These are phyloP conservation scores for Copsychus sechellarum DNA, from an alignment of 2,113 vertebrate genomes.

Conservation along the genomic window DNA sequence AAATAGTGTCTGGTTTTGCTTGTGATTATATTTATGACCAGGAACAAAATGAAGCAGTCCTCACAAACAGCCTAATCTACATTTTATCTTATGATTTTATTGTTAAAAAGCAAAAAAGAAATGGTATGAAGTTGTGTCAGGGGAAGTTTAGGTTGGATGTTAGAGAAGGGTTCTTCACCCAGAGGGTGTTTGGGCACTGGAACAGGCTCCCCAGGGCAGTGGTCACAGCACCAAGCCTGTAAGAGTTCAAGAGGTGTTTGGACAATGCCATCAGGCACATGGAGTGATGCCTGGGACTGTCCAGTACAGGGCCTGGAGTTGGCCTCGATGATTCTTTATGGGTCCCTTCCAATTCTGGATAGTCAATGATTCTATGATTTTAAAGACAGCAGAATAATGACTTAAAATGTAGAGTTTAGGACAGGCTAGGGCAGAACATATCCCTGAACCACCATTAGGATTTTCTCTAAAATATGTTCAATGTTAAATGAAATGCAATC, in stretches of 20 bases:
- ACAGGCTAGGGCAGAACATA: background rate
- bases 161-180: background rate
- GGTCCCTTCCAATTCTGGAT: background rate
- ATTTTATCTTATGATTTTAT: background rate
- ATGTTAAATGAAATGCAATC: background rate
- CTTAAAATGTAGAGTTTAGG: background rate
- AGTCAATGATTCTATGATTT: background rate
- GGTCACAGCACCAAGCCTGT: background rate
- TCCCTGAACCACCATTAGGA: background rate
- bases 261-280: background rate
- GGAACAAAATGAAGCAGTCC: background rate
- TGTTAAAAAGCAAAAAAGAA: background rate
- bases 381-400: background rate
- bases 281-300: too few species aligned
- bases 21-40: background rate
- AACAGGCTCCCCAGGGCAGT: background rate
- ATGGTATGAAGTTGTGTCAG: background rate
- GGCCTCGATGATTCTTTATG: background rate
- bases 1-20: background rate
- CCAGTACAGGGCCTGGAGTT: background rate
- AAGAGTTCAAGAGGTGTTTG: background rate
- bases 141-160: background rate
- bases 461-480: background rate
- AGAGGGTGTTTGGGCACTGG: rapidly evolving
- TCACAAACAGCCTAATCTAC: background rate